Evolutionary conservation across 2,888 invertebrate genomes (phyloP), one percentile per base, ranked within the genome.

Genomic region (Phengaris alcon): DNA sequence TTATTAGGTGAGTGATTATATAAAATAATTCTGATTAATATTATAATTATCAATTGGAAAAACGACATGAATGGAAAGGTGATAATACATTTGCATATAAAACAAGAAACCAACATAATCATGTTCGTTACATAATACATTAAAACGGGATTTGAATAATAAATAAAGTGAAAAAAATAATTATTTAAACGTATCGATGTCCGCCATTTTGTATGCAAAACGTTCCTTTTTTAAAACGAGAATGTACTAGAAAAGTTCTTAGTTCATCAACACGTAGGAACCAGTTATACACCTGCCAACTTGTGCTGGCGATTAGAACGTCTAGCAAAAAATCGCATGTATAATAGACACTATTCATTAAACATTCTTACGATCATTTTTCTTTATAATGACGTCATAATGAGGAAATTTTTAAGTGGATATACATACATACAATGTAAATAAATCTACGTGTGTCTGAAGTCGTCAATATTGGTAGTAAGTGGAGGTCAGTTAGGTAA

Each of bases 141-240:
- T 46, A 15, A 48, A 69, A 69, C 48, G 48, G 48, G 69, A 48
- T 46, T n/a, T n/a, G 72, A 72, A 70, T 70, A 72, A 70, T 70
- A 72, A 72, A 35, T 22, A 35, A 72, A 15, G 35, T 54, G 72
- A 72, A 72, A 52, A 72, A 72, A 54, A 54, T 48, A 72, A 72
- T 72, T 72, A 52, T 44, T 64, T 35, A 72, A 72, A 70, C 51
- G 7, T 70, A 70, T 51, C 48, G 35, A 68, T 44, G 70, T 72
- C 72, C 72, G 72, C 72, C 72, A 72, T 72, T 54, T 72, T 72
- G 54, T 72, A 54, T 72, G 52, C 54, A 72, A 54, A 54, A 52
- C 70, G 72, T 72, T 72, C 72, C 72, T 72, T 54, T 72, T 72
- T 72, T 72, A 54, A 72, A 72, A 54, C 35, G 35, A 12, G 51